Evolutionary conservation across 2,888 invertebrate genomes (phyloP).

Genomic region (Agrenia bidenticulata): DNA sequence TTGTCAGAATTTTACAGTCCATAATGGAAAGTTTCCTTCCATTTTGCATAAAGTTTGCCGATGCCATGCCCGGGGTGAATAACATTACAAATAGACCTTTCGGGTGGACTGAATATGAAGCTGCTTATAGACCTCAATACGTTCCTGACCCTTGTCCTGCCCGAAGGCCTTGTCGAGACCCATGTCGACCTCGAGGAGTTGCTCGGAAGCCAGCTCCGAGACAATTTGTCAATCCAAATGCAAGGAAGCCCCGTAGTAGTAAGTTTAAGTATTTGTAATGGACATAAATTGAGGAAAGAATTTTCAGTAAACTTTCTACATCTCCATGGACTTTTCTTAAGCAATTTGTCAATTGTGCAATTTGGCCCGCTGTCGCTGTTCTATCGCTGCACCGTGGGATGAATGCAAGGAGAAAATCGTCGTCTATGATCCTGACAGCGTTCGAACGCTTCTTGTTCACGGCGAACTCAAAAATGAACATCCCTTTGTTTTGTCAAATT

Average conservation of each 20-base stretch:
- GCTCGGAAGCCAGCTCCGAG: conserved; percentile 35
- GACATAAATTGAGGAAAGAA: too few relatives aligned
- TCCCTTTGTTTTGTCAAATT: conserved; percentile 44
- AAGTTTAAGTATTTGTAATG: neutral
- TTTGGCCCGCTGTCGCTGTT: conserved; percentile 43
- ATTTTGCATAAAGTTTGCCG: conserved; percentile 41
- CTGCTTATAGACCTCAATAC: conserved; percentile 51
- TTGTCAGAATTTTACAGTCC: too few relatives aligned
- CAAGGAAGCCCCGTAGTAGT: conserved; percentile 27
- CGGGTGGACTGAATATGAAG: conserved; percentile 52
- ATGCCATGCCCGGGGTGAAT: conserved; percentile 49
- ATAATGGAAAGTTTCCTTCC: neutral
- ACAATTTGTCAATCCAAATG: conserved; percentile 41
- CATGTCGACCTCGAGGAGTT: conserved; percentile 38
- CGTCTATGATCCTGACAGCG: conserved; percentile 50
- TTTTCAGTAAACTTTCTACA: neutral
- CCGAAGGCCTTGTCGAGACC: conserved; percentile 36
- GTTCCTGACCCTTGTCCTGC: conserved; percentile 44
- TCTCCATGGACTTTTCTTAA: conserved; percentile 13
- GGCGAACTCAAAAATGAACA: conserved; percentile 52
- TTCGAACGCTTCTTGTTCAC: conserved; percentile 46
- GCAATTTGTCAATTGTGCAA: conserved; percentile 44
- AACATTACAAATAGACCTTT: conserved; percentile 47
- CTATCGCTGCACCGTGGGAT: conserved; percentile 49
- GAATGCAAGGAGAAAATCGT: conserved; percentile 49